Conservation (phyloP, 2,113 vertebrate species). For the Sylvia atricapilla region DNA sequence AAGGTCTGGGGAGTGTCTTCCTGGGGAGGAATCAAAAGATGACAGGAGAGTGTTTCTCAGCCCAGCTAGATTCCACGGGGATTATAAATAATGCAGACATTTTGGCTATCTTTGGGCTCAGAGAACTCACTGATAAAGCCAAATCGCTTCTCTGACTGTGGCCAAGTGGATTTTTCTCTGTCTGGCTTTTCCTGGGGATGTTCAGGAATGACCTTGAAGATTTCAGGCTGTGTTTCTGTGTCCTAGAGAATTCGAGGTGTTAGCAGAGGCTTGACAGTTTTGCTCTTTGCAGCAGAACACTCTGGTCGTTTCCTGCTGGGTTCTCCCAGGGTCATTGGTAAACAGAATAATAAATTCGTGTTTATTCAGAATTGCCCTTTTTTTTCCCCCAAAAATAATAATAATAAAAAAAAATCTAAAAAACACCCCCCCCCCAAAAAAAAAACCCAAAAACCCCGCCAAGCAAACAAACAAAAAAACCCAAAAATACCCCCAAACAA, state of each 20-base stretch:
- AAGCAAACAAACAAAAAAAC: not conserved
- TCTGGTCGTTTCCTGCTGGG: rapidly evolving
- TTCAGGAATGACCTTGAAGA: not conserved
- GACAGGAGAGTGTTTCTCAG: not conserved
- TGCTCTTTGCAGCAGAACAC: not conserved
- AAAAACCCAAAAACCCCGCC: too few species aligned
- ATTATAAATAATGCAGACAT: not conserved
- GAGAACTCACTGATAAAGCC: not conserved
- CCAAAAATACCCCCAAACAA: too few species aligned
- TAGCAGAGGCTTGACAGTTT: not conserved
- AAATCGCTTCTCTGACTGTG: not conserved
- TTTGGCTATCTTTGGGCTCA: not conserved
- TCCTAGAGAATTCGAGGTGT: not conserved
- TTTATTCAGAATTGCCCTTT: not conserved
- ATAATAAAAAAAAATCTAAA: too few species aligned
- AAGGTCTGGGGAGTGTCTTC: not conserved
- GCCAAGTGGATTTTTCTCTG: not conserved
- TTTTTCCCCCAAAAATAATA: not conserved
- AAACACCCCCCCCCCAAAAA: not conserved
- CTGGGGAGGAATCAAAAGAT: not conserved
- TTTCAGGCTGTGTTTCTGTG: not conserved
- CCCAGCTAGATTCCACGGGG: not conserved
- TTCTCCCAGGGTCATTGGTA: not conserved
- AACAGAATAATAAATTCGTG: rapidly evolving
- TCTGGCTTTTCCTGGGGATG: not conserved